These are phyloP conservation scores for Melanaphis sacchari DNA, from an alignment of 1,140 invertebrate genomes.

Conservation along the genomic window DNA sequence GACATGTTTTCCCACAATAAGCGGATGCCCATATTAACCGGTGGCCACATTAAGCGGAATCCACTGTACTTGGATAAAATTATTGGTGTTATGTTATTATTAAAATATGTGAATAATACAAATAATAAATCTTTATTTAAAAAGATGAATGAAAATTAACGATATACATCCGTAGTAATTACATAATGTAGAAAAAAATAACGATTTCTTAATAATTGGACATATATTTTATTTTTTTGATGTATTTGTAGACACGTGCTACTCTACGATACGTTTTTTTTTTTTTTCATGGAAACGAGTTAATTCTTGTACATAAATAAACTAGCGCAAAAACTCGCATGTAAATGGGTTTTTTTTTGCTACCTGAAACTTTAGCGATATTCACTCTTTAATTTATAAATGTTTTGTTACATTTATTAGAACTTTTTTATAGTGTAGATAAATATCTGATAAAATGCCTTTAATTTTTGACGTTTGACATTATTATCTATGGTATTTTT, in stretches of 20 bases:
- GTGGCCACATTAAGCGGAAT: too few species aligned
- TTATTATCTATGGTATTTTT: background rate
- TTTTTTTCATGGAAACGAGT: background rate
- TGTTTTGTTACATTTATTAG: background rate
- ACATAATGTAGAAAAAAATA: background rate
- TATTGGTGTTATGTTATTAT: background rate
- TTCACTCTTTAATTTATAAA: constrained; percentile 16
- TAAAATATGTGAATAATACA: background rate
- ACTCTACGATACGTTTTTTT: background rate
- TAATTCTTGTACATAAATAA: constrained; percentile 16
- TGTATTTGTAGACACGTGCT: constrained; percentile 3
- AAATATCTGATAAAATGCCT: background rate
- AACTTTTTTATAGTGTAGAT: constrained; percentile 2
- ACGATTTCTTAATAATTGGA: background rate
- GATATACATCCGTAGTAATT: background rate
- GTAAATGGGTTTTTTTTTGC: background rate
- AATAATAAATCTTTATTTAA: background rate
- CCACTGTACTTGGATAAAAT: too few species aligned
- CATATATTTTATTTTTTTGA: background rate
- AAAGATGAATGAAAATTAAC: background rate
- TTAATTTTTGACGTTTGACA: constrained; percentile 7
- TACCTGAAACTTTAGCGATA: constrained; percentile 8
- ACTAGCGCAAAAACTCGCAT: constrained; percentile 4
- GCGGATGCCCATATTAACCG: too few species aligned
- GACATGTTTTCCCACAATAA: too few species aligned